A percentile compares a stretch with the other conserved stretches of the same genome.
Conservation (phyloP, 2,888 invertebrate species). For the Harpalus rufipes region DNA sequence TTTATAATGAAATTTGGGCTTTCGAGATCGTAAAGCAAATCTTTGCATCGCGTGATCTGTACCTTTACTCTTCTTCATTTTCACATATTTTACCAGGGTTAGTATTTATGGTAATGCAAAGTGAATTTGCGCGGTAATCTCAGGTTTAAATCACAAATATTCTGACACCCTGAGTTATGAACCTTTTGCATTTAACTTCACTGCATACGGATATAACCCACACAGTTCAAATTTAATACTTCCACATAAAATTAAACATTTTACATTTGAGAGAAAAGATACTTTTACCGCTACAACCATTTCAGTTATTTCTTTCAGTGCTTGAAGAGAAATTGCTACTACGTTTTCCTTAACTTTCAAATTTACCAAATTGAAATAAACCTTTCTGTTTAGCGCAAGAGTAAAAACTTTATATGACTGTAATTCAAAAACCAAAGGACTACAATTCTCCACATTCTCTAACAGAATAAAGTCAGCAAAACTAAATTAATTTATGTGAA, state of each 20-base stretch:
- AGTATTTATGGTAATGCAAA: constrained; percentile 56
- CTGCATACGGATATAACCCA: constrained; percentile 43
- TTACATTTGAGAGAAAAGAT: constrained; percentile 21
- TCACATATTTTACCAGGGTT: constrained; percentile 49
- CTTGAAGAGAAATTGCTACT: constrained; percentile 1
- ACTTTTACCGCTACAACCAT: constrained; percentile 17
- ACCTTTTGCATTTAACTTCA: constrained; percentile 54
- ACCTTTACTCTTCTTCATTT: constrained; percentile 50
- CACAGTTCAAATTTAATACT: constrained; percentile 25
- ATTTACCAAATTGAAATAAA: constrained; percentile 3
- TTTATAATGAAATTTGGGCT: constrained; percentile 42
- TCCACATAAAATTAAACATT: constrained; percentile 37
- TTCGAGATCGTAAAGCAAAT: constrained; percentile 34
- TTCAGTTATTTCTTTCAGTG: constrained; percentile 1
- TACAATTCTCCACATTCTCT: neutral
- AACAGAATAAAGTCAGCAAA: neutral
- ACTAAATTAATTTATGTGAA: neutral
- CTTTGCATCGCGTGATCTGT: constrained; percentile 48
- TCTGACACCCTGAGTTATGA: constrained; percentile 55
- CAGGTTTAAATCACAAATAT: constrained; percentile 53
- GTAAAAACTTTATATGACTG: neutral
- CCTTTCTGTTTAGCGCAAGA: constrained; percentile 5
- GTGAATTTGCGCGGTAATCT: constrained; percentile 55
- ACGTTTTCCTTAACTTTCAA: constrained; percentile 6
- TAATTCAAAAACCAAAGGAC: constrained; percentile 3